Conservation (phyloP, 2,888 invertebrate genomes). For the Hydroisotoma schaefferi region DNA sequence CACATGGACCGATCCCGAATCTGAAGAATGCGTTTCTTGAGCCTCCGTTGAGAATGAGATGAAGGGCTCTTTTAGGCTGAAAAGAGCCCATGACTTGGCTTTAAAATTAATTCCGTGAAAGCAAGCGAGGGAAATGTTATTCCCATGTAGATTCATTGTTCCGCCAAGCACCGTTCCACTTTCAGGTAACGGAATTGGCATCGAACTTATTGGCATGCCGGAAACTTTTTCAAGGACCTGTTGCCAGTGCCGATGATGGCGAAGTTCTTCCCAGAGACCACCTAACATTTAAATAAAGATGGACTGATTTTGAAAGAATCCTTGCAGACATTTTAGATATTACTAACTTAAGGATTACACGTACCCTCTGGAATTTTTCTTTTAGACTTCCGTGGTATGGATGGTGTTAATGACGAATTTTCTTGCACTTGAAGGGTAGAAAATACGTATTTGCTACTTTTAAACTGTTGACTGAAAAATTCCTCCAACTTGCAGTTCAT, state of each 20-base stretch:
- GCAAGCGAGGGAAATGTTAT: conserved; percentile 89
- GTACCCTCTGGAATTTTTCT: conserved; percentile 48
- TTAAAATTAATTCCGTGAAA: conserved; percentile 97
- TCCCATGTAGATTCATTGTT: conserved; percentile 78
- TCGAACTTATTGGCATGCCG: conserved; percentile 67
- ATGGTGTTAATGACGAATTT: conserved; percentile 36
- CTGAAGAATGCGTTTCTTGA: conserved; percentile 68
- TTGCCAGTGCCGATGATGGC: conserved; percentile 93
- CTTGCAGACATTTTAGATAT: neutral
- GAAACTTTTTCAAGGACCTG: conserved; percentile 75
- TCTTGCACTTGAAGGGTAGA: conserved; percentile 43
- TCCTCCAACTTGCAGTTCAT: conserved; percentile 95
- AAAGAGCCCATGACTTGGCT: conserved; percentile 92
- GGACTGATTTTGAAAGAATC: neutral
- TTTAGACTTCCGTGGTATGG: conserved; percentile 43
- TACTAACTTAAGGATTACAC: neutral
- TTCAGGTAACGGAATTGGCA: conserved; percentile 52
- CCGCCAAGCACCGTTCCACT: conserved; percentile 78
- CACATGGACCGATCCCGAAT: conserved; percentile 68
- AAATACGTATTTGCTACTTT: conserved; percentile 77
- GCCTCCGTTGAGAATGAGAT: conserved; percentile 92
- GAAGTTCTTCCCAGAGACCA: conserved; percentile 49
- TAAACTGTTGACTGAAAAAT: conserved; percentile 97
- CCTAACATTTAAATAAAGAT: conserved; percentile 15
- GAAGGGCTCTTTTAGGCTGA: conserved; percentile 86